Conservation (phyloP, 2,888 invertebrate species). For the Drosophila dives region DNA sequence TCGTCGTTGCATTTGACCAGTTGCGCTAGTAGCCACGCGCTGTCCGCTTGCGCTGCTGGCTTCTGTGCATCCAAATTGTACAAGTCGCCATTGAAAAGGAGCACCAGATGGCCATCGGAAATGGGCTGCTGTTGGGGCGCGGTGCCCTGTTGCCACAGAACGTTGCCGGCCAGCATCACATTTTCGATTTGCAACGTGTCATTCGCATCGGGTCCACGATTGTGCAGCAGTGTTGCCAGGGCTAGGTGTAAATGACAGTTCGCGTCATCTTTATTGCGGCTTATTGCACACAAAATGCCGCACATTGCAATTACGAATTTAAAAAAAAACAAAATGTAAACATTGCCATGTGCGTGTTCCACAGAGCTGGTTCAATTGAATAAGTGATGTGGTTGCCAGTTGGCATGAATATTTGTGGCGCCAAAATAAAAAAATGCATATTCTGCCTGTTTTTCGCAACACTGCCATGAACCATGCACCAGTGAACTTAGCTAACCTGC, state of each 20-base stretch:
- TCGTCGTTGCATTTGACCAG: constrained; percentile 75
- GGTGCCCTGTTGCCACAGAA: constrained; percentile 94
- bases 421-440: not conserved
- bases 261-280: constrained; percentile 6
- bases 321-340: constrained; percentile 14
- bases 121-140: constrained; percentile 89
- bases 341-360: constrained; percentile 10
- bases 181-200: constrained; percentile 27
- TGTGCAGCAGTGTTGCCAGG: constrained; percentile 39
- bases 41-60: constrained; percentile 74
- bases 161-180: constrained; percentile 85
- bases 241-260: constrained; percentile 19
- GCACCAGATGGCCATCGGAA: constrained; percentile 87
- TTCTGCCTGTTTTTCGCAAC: not conserved
- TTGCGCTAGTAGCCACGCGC: constrained; percentile 48
- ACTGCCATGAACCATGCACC: constrained; percentile 1
- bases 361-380: constrained; percentile 19
- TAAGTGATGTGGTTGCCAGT: not conserved
- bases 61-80: constrained; percentile 86
- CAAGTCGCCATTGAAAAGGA: constrained; percentile 96
- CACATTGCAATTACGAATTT: constrained; percentile 47
- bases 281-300: constrained; percentile 62
- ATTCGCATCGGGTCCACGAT: constrained; percentile 60
- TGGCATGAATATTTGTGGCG: not conserved
- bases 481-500: constrained; percentile 3